Evolutionary conservation across 2,888 invertebrate genomes (phyloP).

Genomic region (Corbicula japonica): DNA sequence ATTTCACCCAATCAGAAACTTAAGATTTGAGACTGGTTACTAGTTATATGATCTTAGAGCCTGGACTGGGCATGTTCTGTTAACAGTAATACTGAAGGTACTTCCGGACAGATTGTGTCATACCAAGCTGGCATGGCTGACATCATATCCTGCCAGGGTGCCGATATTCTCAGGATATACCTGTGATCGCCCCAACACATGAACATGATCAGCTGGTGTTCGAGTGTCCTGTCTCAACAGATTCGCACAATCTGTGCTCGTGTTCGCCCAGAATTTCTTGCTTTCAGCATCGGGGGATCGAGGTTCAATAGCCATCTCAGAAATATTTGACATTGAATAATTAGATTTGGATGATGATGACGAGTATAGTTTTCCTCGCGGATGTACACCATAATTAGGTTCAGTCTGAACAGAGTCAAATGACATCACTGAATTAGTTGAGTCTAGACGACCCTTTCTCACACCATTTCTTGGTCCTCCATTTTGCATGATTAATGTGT

Average conservation of each 20-base stretch:
- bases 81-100: no score
- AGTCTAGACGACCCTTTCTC: constrained; percentile 59
- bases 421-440: constrained; percentile 60
- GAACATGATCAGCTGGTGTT: constrained; percentile 50
- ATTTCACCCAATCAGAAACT: no score
- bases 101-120: no score
- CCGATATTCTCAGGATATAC: constrained; percentile 73
- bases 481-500: constrained; percentile 41
- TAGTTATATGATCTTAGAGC: no score
- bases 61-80: no score
- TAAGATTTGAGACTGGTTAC: no score
- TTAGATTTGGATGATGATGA: constrained; percentile 64
- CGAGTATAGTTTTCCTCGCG: constrained; percentile 60
- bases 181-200: constrained; percentile 69
- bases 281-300: constrained; percentile 26
- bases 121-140: constrained; percentile 77
- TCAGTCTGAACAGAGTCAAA: constrained; percentile 68
- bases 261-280: constrained; percentile 62
- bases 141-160: constrained; percentile 73
- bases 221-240: constrained; percentile 39
- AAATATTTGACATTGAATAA: constrained; percentile 66
- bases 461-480: constrained; percentile 15
- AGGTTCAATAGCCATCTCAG: constrained; percentile 51
- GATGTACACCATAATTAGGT: constrained; percentile 46
- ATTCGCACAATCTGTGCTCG: constrained; percentile 40